phyloP scores from a whole-genome alignment of 2,113 vertebrate species.

The Ophiodon elongatus region DNA sequence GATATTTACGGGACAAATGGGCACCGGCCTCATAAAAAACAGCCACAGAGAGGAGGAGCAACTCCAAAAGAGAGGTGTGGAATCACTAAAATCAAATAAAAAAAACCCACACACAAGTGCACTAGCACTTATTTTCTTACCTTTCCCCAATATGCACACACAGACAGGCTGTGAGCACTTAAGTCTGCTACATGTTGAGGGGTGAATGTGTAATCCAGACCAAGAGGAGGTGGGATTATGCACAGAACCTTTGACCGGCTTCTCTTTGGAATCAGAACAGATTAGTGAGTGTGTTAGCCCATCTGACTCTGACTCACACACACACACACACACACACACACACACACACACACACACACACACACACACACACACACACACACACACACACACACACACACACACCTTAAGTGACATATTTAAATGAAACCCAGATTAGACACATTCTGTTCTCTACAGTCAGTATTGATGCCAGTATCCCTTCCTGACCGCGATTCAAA shows the following conservation, averaged over 20 bases:
- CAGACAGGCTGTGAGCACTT: conserved; percentile 22
- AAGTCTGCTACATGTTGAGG: conserved; percentile 29
- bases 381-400: conserved; percentile 33
- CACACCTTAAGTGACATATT: conserved; percentile 54
- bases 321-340: conserved; percentile 33
- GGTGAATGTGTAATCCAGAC: conserved; percentile 70
- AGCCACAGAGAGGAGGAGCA: background rate
- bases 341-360: conserved; percentile 40
- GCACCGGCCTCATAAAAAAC: background rate
- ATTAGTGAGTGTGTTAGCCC: conserved; percentile 62
- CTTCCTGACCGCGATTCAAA: conserved; percentile 33
- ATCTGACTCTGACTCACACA: conserved; percentile 52
- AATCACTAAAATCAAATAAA: background rate
- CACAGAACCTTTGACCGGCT: conserved; percentile 80
- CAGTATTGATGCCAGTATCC: conserved; percentile 6
- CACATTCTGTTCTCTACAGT: conserved; percentile 39
- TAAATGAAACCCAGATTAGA: conserved; percentile 56
- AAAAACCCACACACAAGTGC: background rate
- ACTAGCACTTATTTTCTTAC: background rate
- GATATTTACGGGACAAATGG: background rate
- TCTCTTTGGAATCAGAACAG: conserved; percentile 87
- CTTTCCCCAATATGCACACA: conserved; percentile 1
- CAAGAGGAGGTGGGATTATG: conserved; percentile 76
- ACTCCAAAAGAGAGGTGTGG: background rate
- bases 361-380: conserved; percentile 24